Percentiles rank a stretch among this genome's conserved stretches.
phyloP scores from a whole-genome alignment of 2,797 vertebrate species.

The Chiroxiphia lanceolata region DNA sequence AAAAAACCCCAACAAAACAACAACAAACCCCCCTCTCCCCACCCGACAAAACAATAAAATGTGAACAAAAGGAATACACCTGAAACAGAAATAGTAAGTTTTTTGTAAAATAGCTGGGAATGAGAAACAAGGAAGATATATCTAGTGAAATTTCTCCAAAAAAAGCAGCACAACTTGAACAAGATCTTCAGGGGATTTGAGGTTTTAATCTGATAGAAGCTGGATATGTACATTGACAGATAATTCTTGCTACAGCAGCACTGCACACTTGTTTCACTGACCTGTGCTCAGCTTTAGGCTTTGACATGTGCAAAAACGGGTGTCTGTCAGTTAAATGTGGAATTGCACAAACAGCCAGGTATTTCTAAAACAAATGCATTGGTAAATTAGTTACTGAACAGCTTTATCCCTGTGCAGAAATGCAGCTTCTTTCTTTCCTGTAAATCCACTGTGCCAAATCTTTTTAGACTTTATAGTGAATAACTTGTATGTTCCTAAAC shows the following conservation, averaged over 20 bases:
- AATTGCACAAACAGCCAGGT: background rate
- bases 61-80: background rate
- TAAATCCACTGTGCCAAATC: background rate
- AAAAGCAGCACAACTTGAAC: background rate
- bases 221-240: background rate
- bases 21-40: background rate
- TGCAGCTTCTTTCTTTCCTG: background rate
- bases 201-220: background rate
- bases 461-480: background rate
- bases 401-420: constrained; percentile 2
- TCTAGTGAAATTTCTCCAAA: background rate
- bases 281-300: background rate
- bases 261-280: background rate
- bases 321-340: background rate
- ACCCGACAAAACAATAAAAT: background rate
- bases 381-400: background rate
- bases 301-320: background rate
- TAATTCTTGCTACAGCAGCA: background rate
- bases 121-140: background rate
- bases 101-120: background rate
- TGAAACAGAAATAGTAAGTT: background rate
- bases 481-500: background rate
- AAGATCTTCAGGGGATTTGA: background rate
- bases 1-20: background rate
- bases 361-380: background rate